phyloP scores from a whole-genome alignment of 2,113 vertebrate genomes.

The Passerina amoena region DNA sequence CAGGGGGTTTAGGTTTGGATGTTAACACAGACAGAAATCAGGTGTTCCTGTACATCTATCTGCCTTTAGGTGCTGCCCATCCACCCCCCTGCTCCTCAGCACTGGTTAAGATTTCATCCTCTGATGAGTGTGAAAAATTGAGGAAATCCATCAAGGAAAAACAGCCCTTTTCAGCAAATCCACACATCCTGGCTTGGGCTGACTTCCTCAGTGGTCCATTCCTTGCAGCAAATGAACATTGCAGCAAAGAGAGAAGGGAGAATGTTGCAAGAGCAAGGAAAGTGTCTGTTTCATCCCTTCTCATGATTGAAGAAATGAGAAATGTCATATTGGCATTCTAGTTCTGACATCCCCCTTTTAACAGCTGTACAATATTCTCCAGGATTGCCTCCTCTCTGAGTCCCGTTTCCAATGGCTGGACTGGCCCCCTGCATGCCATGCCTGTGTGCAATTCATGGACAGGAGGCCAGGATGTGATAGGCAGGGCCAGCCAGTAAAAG shows the following conservation, averaged over 20 bases:
- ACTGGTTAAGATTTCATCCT: background rate
- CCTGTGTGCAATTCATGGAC: background rate
- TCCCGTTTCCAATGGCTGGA: background rate
- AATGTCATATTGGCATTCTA: background rate
- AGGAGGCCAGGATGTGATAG: background rate
- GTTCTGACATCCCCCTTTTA: background rate
- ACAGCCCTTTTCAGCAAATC: background rate
- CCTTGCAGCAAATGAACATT: background rate
- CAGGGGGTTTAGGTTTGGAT: background rate
- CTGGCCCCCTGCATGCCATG: background rate
- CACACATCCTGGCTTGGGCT: fast-evolving
- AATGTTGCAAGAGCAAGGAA: background rate
- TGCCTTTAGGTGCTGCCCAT: background rate
- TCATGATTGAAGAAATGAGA: background rate
- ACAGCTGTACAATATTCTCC: fast-evolving
- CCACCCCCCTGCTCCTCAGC: background rate
- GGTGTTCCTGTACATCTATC: background rate
- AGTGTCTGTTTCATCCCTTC: background rate
- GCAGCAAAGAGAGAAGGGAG: background rate
- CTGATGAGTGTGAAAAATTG: background rate
- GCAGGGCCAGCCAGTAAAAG: background rate
- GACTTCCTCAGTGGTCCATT: background rate
- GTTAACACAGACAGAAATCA: background rate
- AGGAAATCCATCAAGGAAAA: background rate
- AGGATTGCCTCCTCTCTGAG: background rate